Base-by-base conservation (phyloP, 2,113 vertebrate species). In the Mesembrinibis cayennensis region DNA sequence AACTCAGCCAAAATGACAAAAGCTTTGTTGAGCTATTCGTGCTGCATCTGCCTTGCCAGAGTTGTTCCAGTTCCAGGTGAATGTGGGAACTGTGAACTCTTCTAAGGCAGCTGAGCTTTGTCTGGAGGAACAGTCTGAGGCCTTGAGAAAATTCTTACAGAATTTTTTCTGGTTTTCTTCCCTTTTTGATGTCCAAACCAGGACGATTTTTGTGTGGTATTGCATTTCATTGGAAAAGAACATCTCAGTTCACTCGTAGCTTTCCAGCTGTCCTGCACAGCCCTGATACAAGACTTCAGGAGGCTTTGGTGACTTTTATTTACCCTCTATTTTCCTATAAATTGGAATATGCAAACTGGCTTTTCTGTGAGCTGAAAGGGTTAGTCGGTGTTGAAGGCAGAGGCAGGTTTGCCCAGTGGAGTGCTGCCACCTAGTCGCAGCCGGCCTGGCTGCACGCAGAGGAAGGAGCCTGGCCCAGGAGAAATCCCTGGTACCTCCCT, bases 361-460 rank as follows among this genome's bases (percentile, higher is more conserved):
- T 70, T n/a, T 63, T 13, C 45, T 11, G 27, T 4, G 49, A 49
- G 77, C 77, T 32, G 55, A 1, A 6, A 2, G 1, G 59, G 49
- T 6, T 29, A 4, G 44, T 2, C 18, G 49, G 18, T 12, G 1
- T 4, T 2, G 7, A 10, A 16, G 2, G 15, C 3, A 9, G 82
- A 9, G n/a, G 52, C 45, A 1, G 45, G 29, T 91, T 95, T 78
- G 77, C 90, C 91, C 89, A 90, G 97, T 84, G 89, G 66, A 61
- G 87, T 90, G 82, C 97, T 97, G 97, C 95, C 97, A 97, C 73
- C 97, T 98, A 94, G 97, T 32, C 62, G 96, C 92, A 38, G 87
- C 59, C 36, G 16, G 34, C 11, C 80, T 26, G 29, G 26, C 56
- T 89, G 84, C 93, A 91, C 5, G 66, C 67, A 30, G 86, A 15